Conservation (phyloP, 1,140 invertebrate genomes). For the Drosophila ogumai region DNA sequence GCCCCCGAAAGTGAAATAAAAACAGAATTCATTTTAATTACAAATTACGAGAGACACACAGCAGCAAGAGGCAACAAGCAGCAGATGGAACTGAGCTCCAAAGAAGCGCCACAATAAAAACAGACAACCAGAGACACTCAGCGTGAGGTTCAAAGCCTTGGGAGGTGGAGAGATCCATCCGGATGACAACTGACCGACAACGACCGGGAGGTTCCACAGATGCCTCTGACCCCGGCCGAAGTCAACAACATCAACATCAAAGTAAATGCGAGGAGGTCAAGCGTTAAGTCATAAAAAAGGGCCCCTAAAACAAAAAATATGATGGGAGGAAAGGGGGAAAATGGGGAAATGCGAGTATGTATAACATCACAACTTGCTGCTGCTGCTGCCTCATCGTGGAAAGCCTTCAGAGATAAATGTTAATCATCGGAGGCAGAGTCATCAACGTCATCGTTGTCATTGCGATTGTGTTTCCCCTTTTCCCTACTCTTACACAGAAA, state of each 20-base stretch:
- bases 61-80: background rate
- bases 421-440: constrained; percentile 54
- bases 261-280: constrained; percentile 76
- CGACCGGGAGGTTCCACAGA: constrained; percentile 38
- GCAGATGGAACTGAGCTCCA: constrained; percentile 13
- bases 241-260: constrained; percentile 72
- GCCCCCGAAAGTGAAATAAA: constrained; percentile 57
- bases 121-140: constrained; percentile 32
- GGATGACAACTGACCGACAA: constrained; percentile 33
- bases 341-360: constrained; percentile 29
- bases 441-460: constrained; percentile 60
- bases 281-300: constrained; percentile 76
- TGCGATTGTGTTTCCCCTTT: constrained; percentile 57
- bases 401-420: constrained; percentile 64
- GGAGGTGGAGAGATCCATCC: constrained; percentile 10
- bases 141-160: constrained; percentile 72
- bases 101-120: constrained; percentile 60
- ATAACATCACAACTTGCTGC: constrained; percentile 33
- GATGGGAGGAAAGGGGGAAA: constrained; percentile 10
- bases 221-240: constrained; percentile 66
- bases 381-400: constrained; percentile 44
- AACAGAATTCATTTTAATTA: constrained; percentile 75
- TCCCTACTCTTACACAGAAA: constrained; percentile 34
- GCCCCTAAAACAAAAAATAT: constrained; percentile 9
- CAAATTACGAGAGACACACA: constrained; percentile 65